Percentiles rank a stretch among this genome's conserved stretches.
Conservation (phyloP, 2,888 invertebrate genomes). For the Synergus itoensis region DNA sequence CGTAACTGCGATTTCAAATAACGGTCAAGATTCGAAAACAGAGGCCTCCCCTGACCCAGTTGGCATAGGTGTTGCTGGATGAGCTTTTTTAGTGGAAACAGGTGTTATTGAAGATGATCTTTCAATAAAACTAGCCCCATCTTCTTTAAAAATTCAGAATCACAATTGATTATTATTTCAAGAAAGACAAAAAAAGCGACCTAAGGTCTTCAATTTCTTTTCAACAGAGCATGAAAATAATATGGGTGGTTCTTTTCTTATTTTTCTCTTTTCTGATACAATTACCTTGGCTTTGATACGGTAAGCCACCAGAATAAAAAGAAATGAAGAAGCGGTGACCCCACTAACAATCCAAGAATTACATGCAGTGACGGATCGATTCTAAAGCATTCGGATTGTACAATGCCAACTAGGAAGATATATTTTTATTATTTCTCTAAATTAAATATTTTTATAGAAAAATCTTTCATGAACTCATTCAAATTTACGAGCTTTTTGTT, state of each 20-base stretch:
- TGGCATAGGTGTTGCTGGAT: constrained; percentile 26
- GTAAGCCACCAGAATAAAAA: constrained; percentile 13
- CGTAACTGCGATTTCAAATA: constrained; percentile 29
- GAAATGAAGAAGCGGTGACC: constrained; percentile 8
- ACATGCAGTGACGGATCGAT: background rate
- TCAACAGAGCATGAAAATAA: constrained; percentile 12
- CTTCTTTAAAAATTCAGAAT: background rate
- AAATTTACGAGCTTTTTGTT: background rate
- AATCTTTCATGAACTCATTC: background rate
- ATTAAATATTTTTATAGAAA: background rate
- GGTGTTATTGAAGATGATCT: constrained; percentile 17
- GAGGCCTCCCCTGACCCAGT: constrained; percentile 12
- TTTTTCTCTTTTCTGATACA: background rate
- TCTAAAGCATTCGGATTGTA: background rate
- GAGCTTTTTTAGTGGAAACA: constrained; percentile 31
- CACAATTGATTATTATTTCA: too few species aligned
- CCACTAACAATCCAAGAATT: constrained; percentile 27
- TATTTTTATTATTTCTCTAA: background rate
- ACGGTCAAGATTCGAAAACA: constrained; percentile 31
- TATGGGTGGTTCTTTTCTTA: constrained; percentile 16
- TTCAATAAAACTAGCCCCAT: background rate
- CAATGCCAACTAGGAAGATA: background rate
- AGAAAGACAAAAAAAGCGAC: background rate
- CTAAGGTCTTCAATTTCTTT: background rate
- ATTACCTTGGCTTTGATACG: constrained; percentile 25